These are phyloP conservation scores for Alviniconcha strummeri DNA, from an alignment of 2,888 invertebrate genomes.

Conservation along the genomic window DNA sequence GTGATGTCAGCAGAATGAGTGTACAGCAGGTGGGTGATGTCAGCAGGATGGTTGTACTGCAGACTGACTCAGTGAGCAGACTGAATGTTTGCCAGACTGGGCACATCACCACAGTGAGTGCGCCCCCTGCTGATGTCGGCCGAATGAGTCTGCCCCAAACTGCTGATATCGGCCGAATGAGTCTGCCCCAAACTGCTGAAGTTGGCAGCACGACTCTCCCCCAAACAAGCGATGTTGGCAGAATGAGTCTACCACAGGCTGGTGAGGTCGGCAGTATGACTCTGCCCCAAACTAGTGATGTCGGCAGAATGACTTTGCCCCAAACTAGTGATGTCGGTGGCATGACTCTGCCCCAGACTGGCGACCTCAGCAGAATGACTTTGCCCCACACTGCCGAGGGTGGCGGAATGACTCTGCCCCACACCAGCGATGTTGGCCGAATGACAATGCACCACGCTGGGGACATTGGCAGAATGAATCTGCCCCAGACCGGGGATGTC, in stretches of 20 bases:
- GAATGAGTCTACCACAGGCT: slow-evolving; percentile 5
- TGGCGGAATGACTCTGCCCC: slow-evolving; percentile 3
- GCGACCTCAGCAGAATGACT: not conserved
- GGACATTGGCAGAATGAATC: too few relatives aligned
- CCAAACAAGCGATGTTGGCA: not conserved
- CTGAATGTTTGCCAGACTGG: too few relatives aligned
- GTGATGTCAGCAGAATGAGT: slow-evolving; percentile 8
- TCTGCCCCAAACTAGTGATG: not conserved
- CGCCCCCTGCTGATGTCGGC: too few relatives aligned
- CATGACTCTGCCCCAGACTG: not conserved
- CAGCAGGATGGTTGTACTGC: not conserved
- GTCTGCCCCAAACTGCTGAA: not conserved
- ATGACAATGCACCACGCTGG: too few relatives aligned
- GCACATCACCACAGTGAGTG: too few relatives aligned
- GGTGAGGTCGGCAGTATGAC: not conserved
- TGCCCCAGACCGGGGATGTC: too few relatives aligned
- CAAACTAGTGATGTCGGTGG: not conserved
- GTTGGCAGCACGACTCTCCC: too few relatives aligned
- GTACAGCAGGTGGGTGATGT: not conserved
- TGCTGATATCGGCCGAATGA: too few relatives aligned
- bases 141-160: too few relatives aligned
- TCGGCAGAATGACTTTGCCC: not conserved
- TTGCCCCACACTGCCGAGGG: not conserved
- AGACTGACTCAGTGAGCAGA: not conserved
- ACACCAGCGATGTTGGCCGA: not conserved